Evolutionary conservation across 2,888 invertebrate species (phyloP), one percentile per base, ranked within the genome.

Genomic region (Teleogryllus oceanicus): DNA sequence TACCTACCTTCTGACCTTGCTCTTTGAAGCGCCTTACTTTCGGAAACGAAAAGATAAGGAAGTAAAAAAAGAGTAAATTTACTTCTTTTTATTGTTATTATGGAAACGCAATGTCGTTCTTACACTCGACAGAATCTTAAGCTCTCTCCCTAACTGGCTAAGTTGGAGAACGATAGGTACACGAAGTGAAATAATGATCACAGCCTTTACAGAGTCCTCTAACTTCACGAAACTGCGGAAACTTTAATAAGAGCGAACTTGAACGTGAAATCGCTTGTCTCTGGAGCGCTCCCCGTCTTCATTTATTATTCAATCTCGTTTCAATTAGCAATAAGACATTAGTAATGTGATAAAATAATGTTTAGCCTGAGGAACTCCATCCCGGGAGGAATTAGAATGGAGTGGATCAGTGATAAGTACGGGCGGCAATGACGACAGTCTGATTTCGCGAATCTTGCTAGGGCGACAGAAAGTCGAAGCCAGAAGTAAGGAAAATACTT

Each of bases 221-320:
- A 62, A 62, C 62, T 62, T 62, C n/a, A 62, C 16, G 62, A 62
- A 62, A 62, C 62, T 62, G 62, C 16, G 62, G 62, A 62, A 62
- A 62, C 62, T 62, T 62, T 62, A 62, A 62, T 62, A 62, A 62
- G 62, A 11, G n/a, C 62, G 62, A 62, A 62, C 62, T 62, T 62
- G 62, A 62, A 62, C 62, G 62, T 62, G n/a, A 62, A 62, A 11
- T 62, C 62, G 62, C 62, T 62, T 62, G 62, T 62, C 62, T 62
- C 62, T n/a, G n/a, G 62, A 62, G 62, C 62, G 13, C 62, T 62
- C 62, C n/a, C n/a, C n/a, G 62, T 62, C 62, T n/a, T n/a, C 62
- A 62, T 62, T 62, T 62, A 62, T 62, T 62, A 62, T 62, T 62
- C 62, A 62, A 62, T 62, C 62, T n/a, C 62, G n/a, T 62, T 62